Evolutionary conservation across 92 coral and sea anemone species (phyloP).

Genomic region (Porites evermanni): DNA sequence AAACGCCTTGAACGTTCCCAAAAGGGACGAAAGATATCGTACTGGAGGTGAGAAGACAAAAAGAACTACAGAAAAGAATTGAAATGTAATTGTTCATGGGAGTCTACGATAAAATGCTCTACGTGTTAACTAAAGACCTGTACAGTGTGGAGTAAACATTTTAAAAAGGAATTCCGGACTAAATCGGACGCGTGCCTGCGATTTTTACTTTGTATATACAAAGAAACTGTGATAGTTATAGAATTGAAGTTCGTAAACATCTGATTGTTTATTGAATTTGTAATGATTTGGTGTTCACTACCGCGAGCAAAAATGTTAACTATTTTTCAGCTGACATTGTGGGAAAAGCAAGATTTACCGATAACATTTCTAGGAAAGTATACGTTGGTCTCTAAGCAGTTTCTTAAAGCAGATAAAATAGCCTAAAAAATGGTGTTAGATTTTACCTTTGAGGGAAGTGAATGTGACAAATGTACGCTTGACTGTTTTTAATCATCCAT

Average conservation of each 20-base stretch:
- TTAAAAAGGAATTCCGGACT: neutral
- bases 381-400: neutral
- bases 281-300: neutral
- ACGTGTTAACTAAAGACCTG: neutral
- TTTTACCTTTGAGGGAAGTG: neutral
- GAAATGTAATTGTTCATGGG: neutral
- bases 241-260: constrained; percentile 13
- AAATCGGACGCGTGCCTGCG: neutral
- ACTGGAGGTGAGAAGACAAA: constrained; percentile 66
- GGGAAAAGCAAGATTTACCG: too few relatives aligned
- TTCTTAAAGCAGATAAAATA: too few relatives aligned
- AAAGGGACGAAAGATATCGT: constrained; percentile 70
- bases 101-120: neutral
- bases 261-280: neutral
- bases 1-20: constrained; percentile 69
- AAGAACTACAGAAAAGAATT: neutral
- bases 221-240: constrained; percentile 11
- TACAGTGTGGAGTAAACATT: neutral
- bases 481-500: neutral
- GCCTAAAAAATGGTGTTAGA: neutral
- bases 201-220: constrained; percentile 7
- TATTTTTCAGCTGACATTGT: neutral
- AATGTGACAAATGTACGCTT: neutral
- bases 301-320: neutral
- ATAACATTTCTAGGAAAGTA: neutral